Conservation (phyloP, 2,113 vertebrate species). For the Dissostichus mawsoni region DNA sequence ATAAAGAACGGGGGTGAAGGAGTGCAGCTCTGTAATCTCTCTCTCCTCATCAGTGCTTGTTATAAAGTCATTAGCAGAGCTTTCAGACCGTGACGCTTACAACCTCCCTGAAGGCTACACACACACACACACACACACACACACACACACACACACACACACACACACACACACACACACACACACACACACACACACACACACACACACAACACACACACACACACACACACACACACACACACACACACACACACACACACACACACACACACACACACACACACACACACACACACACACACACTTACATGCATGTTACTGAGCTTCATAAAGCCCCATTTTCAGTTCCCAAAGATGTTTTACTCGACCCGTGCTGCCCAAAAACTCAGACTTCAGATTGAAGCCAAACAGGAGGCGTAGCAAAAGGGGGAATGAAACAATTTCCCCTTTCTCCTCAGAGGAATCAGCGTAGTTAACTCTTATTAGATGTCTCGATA, state of each 20-base stretch:
- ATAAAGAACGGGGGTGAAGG: constrained; percentile 35
- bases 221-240: constrained; percentile 6
- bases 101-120: constrained; percentile 56
- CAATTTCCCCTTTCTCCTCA: constrained; percentile 27
- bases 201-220: not conserved
- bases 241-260: not conserved
- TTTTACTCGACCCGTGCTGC: constrained; percentile 30
- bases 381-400: constrained; percentile 37
- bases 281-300: no score
- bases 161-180: not conserved
- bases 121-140: constrained; percentile 12
- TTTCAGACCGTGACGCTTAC: constrained; percentile 70
- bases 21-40: constrained; percentile 57
- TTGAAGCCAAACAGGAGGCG: constrained; percentile 40
- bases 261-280: not conserved
- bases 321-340: not conserved
- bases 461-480: constrained; percentile 31
- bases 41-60: constrained; percentile 66
- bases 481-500: constrained; percentile 27
- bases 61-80: constrained; percentile 73
- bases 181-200: no score
- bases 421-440: constrained; percentile 1
- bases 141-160: no score
- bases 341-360: constrained; percentile 28
- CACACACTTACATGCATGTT: not conserved